Evolutionary conservation across 2,113 vertebrate genomes (phyloP).

Genomic region (Strix aluco): DNA sequence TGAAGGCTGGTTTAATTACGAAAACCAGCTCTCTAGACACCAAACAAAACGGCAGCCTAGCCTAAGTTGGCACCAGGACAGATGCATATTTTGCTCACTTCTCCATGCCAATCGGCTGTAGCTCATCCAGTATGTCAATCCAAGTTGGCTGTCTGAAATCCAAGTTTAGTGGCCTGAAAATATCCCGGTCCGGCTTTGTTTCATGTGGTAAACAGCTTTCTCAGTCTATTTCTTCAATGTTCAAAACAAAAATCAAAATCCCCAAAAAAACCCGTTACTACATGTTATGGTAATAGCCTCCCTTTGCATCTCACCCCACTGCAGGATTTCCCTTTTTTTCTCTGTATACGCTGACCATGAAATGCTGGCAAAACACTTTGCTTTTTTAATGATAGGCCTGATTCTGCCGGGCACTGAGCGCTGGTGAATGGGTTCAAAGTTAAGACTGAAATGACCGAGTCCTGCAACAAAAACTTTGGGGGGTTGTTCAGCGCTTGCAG

Average conservation of each 20-base stretch:
- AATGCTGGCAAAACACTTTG: not conserved
- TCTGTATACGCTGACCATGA: not conserved
- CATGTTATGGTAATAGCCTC: not conserved
- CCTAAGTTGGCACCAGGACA: slow-evolving; percentile 65
- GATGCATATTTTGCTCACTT: slow-evolving; percentile 68
- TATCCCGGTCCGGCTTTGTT: slow-evolving; percentile 34
- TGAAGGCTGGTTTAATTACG: slow-evolving; percentile 69
- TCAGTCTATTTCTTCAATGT: not conserved
- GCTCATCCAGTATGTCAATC: slow-evolving; percentile 61
- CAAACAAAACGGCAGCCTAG: slow-evolving; percentile 70
- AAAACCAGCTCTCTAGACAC: slow-evolving; percentile 70
- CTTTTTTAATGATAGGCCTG: not conserved
- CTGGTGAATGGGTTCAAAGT: not conserved
- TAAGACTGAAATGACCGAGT: not conserved
- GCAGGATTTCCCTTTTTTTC: not conserved
- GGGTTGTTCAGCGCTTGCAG: not conserved
- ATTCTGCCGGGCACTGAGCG: not conserved
- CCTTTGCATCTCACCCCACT: not conserved
- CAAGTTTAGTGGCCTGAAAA: slow-evolving; percentile 67
- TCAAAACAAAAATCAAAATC: slow-evolving; percentile 30
- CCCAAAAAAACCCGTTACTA: not conserved
- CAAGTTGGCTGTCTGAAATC: slow-evolving; percentile 45
- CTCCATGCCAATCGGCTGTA: slow-evolving; percentile 62
- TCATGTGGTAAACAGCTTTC: slow-evolving; percentile 51
- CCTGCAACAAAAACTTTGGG: not conserved